Percentiles rank a stretch among this genome's conserved stretches.
Conservation (phyloP, 2,797 vertebrate genomes). For the Philypnodon macrostomus region DNA sequence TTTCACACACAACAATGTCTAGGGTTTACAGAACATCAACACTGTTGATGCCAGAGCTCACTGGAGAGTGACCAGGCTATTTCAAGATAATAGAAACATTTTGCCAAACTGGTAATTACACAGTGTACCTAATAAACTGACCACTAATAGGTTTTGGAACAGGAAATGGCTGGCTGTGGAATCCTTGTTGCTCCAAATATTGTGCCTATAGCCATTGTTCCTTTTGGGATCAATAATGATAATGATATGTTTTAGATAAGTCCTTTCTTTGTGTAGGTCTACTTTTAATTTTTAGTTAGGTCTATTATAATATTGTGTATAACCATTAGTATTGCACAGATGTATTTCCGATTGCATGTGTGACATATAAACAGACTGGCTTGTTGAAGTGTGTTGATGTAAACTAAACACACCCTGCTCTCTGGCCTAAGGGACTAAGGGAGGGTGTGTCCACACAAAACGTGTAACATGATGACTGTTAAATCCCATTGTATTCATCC, state of each 20-base stretch:
- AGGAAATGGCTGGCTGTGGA: too few species aligned
- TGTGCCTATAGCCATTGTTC: neutral
- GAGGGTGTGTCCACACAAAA: constrained; percentile 24
- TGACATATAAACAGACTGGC: neutral
- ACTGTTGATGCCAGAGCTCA: too few species aligned
- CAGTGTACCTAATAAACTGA: too few species aligned
- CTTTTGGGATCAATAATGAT: neutral
- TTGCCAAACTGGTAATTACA: too few species aligned
- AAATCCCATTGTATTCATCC: constrained; percentile 12
- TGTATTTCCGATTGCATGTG: constrained; percentile 6
- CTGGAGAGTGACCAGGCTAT: too few species aligned
- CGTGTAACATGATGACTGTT: constrained; percentile 15
- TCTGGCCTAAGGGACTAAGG: constrained; percentile 12
- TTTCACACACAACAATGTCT: too few species aligned
- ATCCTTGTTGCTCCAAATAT: too few species aligned
- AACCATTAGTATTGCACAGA: constrained; percentile 3
- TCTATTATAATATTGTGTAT: neutral
- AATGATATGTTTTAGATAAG: neutral
- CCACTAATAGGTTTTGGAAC: too few species aligned
- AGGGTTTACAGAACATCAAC: too few species aligned
- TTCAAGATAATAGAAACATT: too few species aligned
- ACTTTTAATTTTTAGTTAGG: too few species aligned
- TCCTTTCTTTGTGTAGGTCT: too few species aligned
- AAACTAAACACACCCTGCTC: constrained; percentile 32
- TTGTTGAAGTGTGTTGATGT: constrained; percentile 19